Evolutionary conservation across 2,113 vertebrate species (phyloP).

Genomic region (Anguilla japonica): DNA sequence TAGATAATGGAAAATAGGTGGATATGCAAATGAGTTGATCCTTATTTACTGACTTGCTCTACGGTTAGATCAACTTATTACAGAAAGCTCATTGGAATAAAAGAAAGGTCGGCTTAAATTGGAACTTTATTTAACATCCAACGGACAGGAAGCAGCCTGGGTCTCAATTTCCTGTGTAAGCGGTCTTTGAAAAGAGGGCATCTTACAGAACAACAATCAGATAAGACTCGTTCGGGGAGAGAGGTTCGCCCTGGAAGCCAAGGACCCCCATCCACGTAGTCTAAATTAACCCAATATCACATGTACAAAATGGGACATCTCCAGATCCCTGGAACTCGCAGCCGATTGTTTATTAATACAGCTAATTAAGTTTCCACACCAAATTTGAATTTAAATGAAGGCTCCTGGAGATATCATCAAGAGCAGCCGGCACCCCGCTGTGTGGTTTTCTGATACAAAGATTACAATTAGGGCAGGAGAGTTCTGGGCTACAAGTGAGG

Average conservation of each 20-base stretch:
- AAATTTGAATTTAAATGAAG: conserved; percentile 74
- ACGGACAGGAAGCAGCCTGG: conserved; percentile 4
- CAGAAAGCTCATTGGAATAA: not conserved
- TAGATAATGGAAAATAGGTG: not conserved
- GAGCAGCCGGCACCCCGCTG: conserved; percentile 63
- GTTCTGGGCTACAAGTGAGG: conserved; percentile 57
- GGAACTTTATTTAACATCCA: not conserved
- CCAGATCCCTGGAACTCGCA: conserved; percentile 49
- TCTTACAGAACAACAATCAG: not conserved
- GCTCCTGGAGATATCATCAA: conserved; percentile 65
- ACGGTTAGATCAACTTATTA: not conserved
- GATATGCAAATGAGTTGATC: not conserved
- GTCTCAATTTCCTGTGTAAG: not conserved
- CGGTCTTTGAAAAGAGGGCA: not conserved
- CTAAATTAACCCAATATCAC: conserved; percentile 52
- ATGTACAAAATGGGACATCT: conserved; percentile 58
- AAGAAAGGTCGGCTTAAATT: not conserved
- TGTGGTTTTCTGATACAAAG: conserved; percentile 60
- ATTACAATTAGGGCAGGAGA: conserved; percentile 54
- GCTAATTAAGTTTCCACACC: conserved; percentile 68
- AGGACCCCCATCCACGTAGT: conserved; percentile 35
- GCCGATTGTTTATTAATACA: conserved; percentile 59
- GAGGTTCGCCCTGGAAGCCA: conserved; percentile 35
- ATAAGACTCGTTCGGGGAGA: conserved; percentile 23
- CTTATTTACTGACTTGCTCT: not conserved